Percentiles rank a stretch among this genome's conserved stretches.
These are phyloP conservation scores for Semotilus atromaculatus DNA, from an alignment of 2,797 vertebrate species.

Conservation along the genomic window DNA sequence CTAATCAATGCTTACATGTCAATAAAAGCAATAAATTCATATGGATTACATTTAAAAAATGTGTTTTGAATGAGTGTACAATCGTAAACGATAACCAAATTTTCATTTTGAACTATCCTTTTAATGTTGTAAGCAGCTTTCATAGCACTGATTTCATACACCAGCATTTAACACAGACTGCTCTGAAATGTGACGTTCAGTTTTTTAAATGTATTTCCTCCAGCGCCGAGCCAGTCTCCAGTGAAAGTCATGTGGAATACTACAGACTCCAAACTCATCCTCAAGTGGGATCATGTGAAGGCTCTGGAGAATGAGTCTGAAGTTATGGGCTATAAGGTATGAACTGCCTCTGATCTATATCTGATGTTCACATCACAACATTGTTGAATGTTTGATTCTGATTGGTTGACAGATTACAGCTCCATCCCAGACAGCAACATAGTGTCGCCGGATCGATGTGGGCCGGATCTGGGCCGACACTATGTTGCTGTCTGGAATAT, in stretches of 20 bases:
- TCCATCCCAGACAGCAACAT: not conserved
- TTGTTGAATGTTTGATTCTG: not conserved
- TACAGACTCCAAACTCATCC: constrained; percentile 93
- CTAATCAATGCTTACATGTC: not conserved
- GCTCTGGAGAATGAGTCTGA: constrained; percentile 96
- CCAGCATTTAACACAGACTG: not conserved
- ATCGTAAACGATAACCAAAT: no score
- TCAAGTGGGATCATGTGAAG: constrained; percentile 96
- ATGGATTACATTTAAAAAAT: not conserved
- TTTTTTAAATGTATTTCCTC: not conserved
- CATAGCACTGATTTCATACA: not conserved
- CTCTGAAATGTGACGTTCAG: not conserved
- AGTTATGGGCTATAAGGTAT: constrained; percentile 96
- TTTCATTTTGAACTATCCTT: not conserved
- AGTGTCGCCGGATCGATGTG: no score
- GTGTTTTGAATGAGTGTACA: not conserved
- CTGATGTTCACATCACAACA: no score
- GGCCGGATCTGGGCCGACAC: no score
- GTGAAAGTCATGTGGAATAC: constrained; percentile 95
- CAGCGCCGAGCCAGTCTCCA: constrained; percentile 94
- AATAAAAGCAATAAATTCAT: not conserved
- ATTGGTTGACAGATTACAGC: not conserved
- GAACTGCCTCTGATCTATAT: not conserved
- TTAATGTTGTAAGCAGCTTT: not conserved
- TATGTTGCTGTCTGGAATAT: no score